These are phyloP conservation scores for Minunthozetes semirufus DNA, from an alignment of 2,888 invertebrate genomes.

Conservation along the genomic window DNA sequence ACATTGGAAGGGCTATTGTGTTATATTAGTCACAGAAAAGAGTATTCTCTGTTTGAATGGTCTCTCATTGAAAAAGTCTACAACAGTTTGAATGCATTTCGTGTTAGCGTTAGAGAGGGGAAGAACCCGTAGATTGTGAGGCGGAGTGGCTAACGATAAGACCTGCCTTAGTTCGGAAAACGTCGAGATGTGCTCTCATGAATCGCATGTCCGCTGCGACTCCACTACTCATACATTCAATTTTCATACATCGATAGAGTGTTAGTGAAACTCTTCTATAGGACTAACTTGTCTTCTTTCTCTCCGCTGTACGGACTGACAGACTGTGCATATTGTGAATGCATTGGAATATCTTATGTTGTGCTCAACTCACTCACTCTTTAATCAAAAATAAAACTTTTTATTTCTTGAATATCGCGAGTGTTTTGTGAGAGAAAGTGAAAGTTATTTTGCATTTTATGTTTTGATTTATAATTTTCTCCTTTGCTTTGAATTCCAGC, in stretches of 20 bases:
- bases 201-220: conserved; percentile 5
- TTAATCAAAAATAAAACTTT: conserved; percentile 6
- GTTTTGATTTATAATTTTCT: background rate
- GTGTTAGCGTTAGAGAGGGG: background rate
- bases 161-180: background rate
- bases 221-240: conserved; percentile 1
- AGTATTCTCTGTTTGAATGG: background rate
- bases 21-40: background rate
- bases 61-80: no score
- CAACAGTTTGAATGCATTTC: no score
- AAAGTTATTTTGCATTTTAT: background rate
- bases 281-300: background rate
- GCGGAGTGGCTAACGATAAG: background rate
- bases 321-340: background rate
- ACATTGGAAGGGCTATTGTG: background rate
- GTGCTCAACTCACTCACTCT: background rate
- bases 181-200: background rate
- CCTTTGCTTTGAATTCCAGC: background rate
- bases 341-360: background rate
- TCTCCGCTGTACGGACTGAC: background rate
- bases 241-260: conserved; percentile 1
- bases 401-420: background rate
- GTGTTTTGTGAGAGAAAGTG: background rate
- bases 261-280: background rate
- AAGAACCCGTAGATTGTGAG: background rate